phyloP scores from a whole-genome alignment of 2,113 vertebrate genomes.

The Anseranas semipalmata region DNA sequence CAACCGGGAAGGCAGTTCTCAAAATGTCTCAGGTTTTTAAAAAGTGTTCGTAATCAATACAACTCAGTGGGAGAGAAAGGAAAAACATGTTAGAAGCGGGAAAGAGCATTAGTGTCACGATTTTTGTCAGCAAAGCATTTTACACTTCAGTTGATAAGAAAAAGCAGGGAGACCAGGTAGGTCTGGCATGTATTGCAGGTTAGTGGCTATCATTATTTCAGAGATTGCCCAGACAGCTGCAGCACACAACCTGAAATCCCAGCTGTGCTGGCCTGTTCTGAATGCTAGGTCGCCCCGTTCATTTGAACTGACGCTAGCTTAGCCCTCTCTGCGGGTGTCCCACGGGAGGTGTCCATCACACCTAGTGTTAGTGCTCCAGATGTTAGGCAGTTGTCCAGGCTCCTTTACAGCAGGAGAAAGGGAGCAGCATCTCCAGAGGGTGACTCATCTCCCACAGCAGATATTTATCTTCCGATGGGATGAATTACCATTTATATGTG shows the following conservation, averaged over 20 bases:
- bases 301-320: not conserved
- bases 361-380: not conserved
- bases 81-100: not conserved
- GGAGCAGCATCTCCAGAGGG: not conserved
- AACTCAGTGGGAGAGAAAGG: not conserved
- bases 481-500: not conserved
- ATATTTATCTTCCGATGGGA: not conserved
- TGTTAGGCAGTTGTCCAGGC: conserved; percentile 9
- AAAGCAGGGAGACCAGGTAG: not conserved
- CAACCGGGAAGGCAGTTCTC: not conserved
- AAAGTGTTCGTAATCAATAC: not conserved
- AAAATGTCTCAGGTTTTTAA: not conserved
- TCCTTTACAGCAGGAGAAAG: not conserved
- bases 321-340: not conserved
- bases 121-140: not conserved
- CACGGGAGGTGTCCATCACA: not conserved
- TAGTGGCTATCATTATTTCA: not conserved
- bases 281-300: not conserved
- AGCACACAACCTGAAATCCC: not conserved
- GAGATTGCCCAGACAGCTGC: not conserved
- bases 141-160: not conserved
- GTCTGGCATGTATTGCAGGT: not conserved
- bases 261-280: not conserved
- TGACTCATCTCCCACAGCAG: not conserved
- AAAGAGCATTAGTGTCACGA: not conserved